Evolutionary conservation across 2,888 invertebrate genomes (phyloP).

Genomic region (Perdita meconis): DNA sequence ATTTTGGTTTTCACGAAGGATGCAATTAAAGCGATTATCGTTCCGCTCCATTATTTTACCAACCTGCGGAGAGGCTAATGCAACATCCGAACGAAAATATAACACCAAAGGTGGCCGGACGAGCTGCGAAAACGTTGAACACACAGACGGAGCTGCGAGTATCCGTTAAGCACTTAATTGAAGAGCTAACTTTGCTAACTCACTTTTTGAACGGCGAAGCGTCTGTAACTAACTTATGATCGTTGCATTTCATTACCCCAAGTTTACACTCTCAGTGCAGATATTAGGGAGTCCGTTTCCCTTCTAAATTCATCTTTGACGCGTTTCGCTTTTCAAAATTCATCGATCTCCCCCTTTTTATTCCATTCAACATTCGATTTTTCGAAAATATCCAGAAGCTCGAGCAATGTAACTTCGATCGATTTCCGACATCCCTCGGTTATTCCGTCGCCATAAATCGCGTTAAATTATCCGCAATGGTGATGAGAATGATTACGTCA

Average conservation of each 20-base stretch:
- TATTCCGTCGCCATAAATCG: neutral
- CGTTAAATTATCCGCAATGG: neutral
- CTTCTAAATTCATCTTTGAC: constrained; percentile 44
- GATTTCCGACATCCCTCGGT: too few relatives aligned
- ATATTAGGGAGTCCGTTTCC: constrained; percentile 33
- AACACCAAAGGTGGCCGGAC: constrained; percentile 6
- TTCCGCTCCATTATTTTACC: neutral
- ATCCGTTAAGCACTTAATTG: constrained; percentile 54
- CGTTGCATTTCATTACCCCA: constrained; percentile 60
- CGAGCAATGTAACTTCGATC: neutral
- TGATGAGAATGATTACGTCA: constrained; percentile 19
- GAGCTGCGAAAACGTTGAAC: constrained; percentile 22
- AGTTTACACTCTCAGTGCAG: constrained; percentile 49
- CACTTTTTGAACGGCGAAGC: constrained; percentile 49
- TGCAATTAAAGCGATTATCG: too few relatives aligned
- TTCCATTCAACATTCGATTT: neutral
- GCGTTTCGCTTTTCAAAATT: constrained; percentile 3
- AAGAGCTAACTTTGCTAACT: constrained; percentile 57
- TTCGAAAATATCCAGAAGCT: neutral
- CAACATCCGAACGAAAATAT: constrained; percentile 3
- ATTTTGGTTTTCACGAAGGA: too few relatives aligned
- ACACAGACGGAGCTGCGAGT: constrained; percentile 23
- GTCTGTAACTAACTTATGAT: constrained; percentile 60
- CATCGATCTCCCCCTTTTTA: neutral
- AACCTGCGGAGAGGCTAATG: neutral